Evolutionary conservation across 2,113 vertebrate genomes (phyloP).

Genomic region (Charadrius vociferus): DNA sequence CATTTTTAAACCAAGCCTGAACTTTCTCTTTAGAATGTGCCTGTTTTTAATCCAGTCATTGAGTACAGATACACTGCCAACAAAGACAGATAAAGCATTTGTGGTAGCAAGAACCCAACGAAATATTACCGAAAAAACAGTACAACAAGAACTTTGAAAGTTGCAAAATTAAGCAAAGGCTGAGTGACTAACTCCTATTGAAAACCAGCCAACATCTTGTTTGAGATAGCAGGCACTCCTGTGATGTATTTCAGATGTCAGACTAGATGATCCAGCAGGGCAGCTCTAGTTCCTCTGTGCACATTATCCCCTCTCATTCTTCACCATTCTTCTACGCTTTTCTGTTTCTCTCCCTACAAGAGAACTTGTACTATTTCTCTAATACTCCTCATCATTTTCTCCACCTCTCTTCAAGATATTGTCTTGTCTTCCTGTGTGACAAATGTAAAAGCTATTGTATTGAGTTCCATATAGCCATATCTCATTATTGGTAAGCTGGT

Average conservation of each 20-base stretch:
- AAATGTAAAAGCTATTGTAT: background rate
- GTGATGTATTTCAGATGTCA: background rate
- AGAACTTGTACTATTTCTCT: background rate
- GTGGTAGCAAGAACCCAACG: background rate
- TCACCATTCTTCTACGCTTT: background rate
- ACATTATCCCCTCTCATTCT: background rate
- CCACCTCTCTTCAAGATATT: background rate
- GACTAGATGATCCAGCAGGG: background rate
- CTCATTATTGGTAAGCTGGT: slow-evolving; percentile 22
- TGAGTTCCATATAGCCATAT: background rate
- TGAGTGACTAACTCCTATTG: background rate
- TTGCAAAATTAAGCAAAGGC: background rate
- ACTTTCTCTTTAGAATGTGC: background rate
- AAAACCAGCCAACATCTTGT: background rate
- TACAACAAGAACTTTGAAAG: background rate
- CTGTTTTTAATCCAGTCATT: background rate
- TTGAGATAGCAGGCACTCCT: background rate
- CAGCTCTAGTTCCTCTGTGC: background rate
- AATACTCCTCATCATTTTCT: background rate
- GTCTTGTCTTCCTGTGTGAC: background rate
- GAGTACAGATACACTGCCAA: background rate
- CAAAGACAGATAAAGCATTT: background rate
- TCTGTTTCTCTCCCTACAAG: background rate
- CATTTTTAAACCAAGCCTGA: background rate
- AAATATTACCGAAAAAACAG: background rate